Base-by-base conservation (phyloP, 2,113 vertebrate genomes). In the Alligator mississippiensis region DNA sequence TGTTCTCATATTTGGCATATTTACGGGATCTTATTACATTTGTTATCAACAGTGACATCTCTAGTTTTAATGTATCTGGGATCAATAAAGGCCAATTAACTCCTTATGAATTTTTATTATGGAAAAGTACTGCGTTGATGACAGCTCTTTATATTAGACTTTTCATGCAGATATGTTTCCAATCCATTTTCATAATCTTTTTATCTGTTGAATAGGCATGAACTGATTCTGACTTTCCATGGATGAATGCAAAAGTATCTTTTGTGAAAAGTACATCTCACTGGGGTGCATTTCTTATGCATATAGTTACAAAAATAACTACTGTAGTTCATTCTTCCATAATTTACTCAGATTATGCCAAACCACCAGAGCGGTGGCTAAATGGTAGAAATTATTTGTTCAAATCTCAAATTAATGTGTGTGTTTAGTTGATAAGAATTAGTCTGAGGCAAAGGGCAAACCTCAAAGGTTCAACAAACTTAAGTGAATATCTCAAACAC, bases 21-120 rank as follows among this genome's bases (percentile, higher is more conserved):
- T 92, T 97, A 83, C 75, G 77, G 55, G 89, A 84, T 85, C 63
- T 87, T 82, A 76, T 80, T 93, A 88, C 8, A 78, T 89, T 78
- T 78, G 18, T 92, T 82, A 91, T 76, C 90, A 79, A 62, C 85
- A 92, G 47, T 88, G 93, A 83, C 84, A 90, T 93, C 86, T 89
- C 57, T 77, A 79, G 70, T 15, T 47, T 64, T 95, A 95, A 96
- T 90, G 84, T 55, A 94, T 74, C 81, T 77, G 88, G 87, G 64
- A 86, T 94, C 81, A 93, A 92, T 96, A 82, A 93, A 83, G 70
- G 80, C 12, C 72, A 92, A 92, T 91, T 89, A 93, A 94, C 88
- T 84, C 85, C 82, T 90, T 90, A 78, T 90, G 80, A 59, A 63
- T 5, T 92, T 82, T 28, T 62, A 64, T 61, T 63, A 82, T 70